These are phyloP conservation scores for Ichneumon xanthorius DNA, from an alignment of 2,888 invertebrate genomes.

Conservation along the genomic window DNA sequence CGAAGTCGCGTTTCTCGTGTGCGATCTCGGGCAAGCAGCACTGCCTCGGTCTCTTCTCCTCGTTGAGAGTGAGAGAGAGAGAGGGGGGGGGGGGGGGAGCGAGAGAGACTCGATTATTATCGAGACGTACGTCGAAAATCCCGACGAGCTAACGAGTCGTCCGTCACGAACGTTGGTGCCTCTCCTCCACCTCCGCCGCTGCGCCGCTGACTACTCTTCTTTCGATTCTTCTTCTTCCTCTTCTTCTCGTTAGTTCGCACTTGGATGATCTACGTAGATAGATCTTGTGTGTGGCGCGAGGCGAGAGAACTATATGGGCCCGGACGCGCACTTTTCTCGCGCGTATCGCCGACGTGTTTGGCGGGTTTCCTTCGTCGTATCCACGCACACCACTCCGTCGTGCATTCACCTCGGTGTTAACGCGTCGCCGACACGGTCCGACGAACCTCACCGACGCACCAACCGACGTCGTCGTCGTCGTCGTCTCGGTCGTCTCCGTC, in stretches of 20 bases:
- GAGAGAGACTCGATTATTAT: slow-evolving; percentile 19
- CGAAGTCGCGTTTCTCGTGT: slow-evolving; percentile 60
- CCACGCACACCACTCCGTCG: slow-evolving; percentile 75
- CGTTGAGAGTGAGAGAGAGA: neutral
- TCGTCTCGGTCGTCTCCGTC: slow-evolving; percentile 55
- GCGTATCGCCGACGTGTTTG: slow-evolving; percentile 78
- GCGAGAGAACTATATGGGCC: slow-evolving; percentile 28
- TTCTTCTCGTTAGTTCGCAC: slow-evolving; percentile 54
- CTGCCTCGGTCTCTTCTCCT: neutral
- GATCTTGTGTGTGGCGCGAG: slow-evolving; percentile 61
- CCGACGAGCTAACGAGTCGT: slow-evolving; percentile 29
- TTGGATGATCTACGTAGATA: slow-evolving; percentile 63
- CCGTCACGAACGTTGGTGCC: slow-evolving; percentile 5
- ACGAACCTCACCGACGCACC: slow-evolving; percentile 72
- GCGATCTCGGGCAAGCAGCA: slow-evolving; percentile 30
- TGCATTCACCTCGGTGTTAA: slow-evolving; percentile 80
- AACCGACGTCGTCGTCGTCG: slow-evolving; percentile 71
- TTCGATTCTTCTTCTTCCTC: slow-evolving; percentile 11
- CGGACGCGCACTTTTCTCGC: slow-evolving; percentile 61
- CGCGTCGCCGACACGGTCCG: slow-evolving; percentile 73
- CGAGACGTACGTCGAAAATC: slow-evolving; percentile 44
- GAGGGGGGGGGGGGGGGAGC: no score
- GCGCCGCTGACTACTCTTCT: neutral
- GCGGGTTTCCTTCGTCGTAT: slow-evolving; percentile 79
- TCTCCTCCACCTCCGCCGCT: slow-evolving; percentile 16